A percentile compares a stretch with the other conserved stretches of the same genome.
Evolutionary conservation across 37 sponge, comb jelly and placozoan genomes (phyloP).

Genomic region (Haliclona indistincta): DNA sequence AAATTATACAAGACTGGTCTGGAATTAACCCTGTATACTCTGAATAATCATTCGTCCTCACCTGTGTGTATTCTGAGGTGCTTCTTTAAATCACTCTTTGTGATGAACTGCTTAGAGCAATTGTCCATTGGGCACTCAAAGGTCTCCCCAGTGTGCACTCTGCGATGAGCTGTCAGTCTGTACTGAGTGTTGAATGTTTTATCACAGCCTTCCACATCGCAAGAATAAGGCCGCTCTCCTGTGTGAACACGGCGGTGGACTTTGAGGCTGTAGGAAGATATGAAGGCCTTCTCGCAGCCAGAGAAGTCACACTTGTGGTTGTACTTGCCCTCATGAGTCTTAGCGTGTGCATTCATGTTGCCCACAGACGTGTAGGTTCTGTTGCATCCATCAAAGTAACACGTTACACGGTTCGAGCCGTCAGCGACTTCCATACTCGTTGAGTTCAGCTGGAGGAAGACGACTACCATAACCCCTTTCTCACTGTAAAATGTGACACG

Average conservation of each 20-base stretch:
- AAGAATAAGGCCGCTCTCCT: conserved; percentile 79
- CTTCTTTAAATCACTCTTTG: conserved; percentile 82
- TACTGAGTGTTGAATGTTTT: conserved; percentile 80
- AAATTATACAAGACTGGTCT: no score
- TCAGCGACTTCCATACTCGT: no score
- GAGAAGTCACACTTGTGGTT: conserved; percentile 66
- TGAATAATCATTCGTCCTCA: no score
- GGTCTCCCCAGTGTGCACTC: conserved; percentile 82
- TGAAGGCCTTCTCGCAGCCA: conserved; percentile 83
- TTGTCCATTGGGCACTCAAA: conserved; percentile 67
- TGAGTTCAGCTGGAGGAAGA: no score
- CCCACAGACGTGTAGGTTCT: conserved; percentile 67
- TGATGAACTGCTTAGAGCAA: conserved; percentile 82
- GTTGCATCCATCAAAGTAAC: conserved; percentile 75
- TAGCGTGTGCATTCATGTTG: conserved; percentile 78
- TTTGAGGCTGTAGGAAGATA: conserved; percentile 82
- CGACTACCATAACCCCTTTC: no score
- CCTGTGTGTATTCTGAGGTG: conserved; percentile 76
- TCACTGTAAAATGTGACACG: no score
- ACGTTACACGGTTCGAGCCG: no score
- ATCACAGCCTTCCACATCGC: conserved; percentile 67
- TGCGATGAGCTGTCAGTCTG: conserved; percentile 77
- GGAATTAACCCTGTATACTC: no score
- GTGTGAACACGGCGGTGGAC: conserved; percentile 80
- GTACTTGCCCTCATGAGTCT: conserved; percentile 68